Percentiles rank a stretch among this genome's conserved stretches.
Evolutionary conservation across 2,888 invertebrate species (phyloP).

Genomic region (Megaustenia siamemsis): DNA sequence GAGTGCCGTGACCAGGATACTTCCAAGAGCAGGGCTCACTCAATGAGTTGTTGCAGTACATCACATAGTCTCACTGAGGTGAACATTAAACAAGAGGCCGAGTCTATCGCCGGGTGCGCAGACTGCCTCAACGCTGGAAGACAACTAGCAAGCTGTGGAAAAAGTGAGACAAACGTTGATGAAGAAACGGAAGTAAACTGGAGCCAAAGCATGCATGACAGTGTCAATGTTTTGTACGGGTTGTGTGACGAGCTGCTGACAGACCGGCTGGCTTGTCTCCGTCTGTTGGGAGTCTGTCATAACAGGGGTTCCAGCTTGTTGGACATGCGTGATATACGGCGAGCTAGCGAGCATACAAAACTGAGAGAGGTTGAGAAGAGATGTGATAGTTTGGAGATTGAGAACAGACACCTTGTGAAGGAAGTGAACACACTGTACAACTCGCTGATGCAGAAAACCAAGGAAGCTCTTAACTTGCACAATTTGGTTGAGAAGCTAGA

Average conservation of each 20-base stretch:
- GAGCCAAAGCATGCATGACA: constrained; percentile 61
- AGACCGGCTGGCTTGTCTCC: constrained; percentile 67
- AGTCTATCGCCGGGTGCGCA: constrained; percentile 45
- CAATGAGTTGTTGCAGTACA: neutral
- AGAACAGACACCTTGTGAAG: constrained; percentile 57
- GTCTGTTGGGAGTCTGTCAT: constrained; percentile 58
- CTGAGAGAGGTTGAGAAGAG: constrained; percentile 25
- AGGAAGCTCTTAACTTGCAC: constrained; percentile 57
- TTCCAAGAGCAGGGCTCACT: neutral
- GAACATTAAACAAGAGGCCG: neutral
- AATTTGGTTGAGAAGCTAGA: constrained; percentile 54
- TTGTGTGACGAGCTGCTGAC: constrained; percentile 66
- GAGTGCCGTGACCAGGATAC: neutral
- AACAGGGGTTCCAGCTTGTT: constrained; percentile 43
- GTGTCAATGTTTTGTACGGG: constrained; percentile 66
- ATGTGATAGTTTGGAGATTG: constrained; percentile 23
- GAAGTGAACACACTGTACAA: constrained; percentile 46
- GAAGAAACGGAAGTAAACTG: constrained; percentile 61
- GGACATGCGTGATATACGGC: constrained; percentile 15
- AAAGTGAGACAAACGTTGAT: constrained; percentile 61
- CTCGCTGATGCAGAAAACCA: constrained; percentile 58
- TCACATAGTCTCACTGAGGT: too few species aligned
- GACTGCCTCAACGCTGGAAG: neutral
- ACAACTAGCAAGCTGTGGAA: neutral
- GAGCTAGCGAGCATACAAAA: constrained; percentile 11